A percentile compares a stretch with the other conserved stretches of the same genome.
Evolutionary conservation across 2,797 vertebrate species (phyloP).

Genomic region (Leptoclinus maculatus): DNA sequence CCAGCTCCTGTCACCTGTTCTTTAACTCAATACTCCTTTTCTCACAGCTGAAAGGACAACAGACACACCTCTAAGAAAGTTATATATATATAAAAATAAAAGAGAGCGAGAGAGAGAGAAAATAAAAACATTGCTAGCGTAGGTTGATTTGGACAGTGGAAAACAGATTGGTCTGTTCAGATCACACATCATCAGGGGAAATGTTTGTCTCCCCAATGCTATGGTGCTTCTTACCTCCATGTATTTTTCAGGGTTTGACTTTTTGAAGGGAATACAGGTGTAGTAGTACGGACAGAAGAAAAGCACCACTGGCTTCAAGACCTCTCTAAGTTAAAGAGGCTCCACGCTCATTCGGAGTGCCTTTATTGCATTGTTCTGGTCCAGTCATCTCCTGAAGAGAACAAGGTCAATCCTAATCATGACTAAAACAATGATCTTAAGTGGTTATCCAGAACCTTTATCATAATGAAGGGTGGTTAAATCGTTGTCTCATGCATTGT

Average conservation of each 20-base stretch:
- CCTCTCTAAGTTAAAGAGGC: background rate
- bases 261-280: background rate
- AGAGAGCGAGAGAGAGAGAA: too few species aligned
- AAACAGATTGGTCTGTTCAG: background rate
- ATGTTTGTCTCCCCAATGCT: background rate
- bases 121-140: too few species aligned
- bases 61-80: background rate
- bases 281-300: background rate
- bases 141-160: background rate
- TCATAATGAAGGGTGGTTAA: conserved; percentile 35
- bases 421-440: conserved; percentile 51
- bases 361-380: conserved; percentile 27
- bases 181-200: background rate
- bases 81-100: too few species aligned
- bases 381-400: conserved; percentile 17
- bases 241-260: background rate
- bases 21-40: conserved; percentile 16
- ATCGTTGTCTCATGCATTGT: conserved; percentile 14
- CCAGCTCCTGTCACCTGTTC: background rate
- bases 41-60: conserved; percentile 11
- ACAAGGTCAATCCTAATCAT: conserved; percentile 55
- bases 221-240: background rate
- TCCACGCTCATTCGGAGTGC: conserved; percentile 7
- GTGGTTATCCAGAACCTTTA: conserved; percentile 39
- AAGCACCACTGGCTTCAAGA: background rate